phyloP scores from a whole-genome alignment of 2,797 vertebrate genomes.

The Alca torda region DNA sequence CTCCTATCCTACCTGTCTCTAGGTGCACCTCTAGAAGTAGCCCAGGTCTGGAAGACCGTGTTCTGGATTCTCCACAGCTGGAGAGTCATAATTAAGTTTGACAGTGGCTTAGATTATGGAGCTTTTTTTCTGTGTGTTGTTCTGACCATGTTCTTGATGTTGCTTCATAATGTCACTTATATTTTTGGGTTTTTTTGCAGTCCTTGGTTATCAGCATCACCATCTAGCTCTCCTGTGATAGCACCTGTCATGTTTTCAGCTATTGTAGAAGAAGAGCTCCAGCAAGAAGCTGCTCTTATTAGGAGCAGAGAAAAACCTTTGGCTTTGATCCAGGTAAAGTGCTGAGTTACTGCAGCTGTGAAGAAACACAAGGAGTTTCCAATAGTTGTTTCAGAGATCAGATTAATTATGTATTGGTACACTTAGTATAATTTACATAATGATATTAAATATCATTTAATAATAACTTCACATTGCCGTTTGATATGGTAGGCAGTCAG shows the following conservation, averaged over 20 bases:
- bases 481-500: not conserved
- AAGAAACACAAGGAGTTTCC: not conserved
- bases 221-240: constrained; percentile 71
- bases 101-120: not conserved
- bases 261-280: constrained; percentile 94
- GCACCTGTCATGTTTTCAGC: constrained; percentile 88
- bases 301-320: constrained; percentile 95
- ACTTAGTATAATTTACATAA: not conserved
- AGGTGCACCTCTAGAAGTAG: constrained; percentile 46
- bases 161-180: not conserved
- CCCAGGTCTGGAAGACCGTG: constrained; percentile 50
- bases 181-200: constrained; percentile 71
- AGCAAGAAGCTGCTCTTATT: constrained; percentile 94
- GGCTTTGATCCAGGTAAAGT: constrained; percentile 93
- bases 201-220: constrained; percentile 87
- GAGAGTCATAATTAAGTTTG: constrained; percentile 76
- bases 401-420: not conserved
- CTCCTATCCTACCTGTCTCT: not conserved
- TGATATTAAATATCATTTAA: not conserved
- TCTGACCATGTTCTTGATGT: not conserved
- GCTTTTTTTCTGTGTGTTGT: not conserved
- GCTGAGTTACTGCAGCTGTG: not conserved
- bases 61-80: constrained; percentile 49
- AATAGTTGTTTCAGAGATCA: not conserved
- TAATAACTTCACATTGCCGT: not conserved